phyloP scores from a whole-genome alignment of 1,140 invertebrate genomes.

The Coboldia fuscipes region DNA sequence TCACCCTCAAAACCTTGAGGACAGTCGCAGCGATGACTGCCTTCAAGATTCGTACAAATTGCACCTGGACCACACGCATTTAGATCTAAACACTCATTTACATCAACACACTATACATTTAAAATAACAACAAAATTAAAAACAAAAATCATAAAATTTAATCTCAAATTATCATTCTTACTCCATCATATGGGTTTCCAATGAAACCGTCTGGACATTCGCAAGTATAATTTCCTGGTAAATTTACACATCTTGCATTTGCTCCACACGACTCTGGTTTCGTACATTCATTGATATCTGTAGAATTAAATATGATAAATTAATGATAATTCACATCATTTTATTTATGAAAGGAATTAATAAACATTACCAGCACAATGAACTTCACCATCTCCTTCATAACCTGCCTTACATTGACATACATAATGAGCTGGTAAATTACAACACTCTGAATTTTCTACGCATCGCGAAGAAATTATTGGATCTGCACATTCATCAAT shows the following conservation, averaged over 20 bases:
- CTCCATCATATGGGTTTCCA: conserved; percentile 69
- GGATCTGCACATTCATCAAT: conserved; percentile 87
- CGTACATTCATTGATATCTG: conserved; percentile 74
- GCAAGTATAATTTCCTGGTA: conserved; percentile 74
- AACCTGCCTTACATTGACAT: conserved; percentile 82
- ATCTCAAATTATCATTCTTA: conserved; percentile 17
- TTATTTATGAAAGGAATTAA: conserved; percentile 1
- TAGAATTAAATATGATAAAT: conserved; percentile 7
- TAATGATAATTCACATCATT: background rate
- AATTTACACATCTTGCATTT: conserved; percentile 63
- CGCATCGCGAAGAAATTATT: conserved; percentile 54
- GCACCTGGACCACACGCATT: conserved; percentile 58
- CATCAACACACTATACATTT: conserved; percentile 51
- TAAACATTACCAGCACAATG: conserved; percentile 43
- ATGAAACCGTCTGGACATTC: conserved; percentile 58
- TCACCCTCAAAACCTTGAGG: conserved; percentile 58
- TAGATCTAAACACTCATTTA: conserved; percentile 52
- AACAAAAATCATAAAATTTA: conserved; percentile 1
- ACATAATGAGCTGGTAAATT: conserved; percentile 84
- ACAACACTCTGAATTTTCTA: conserved; percentile 81
- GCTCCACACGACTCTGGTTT: conserved; percentile 54
- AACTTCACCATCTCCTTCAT: conserved; percentile 68
- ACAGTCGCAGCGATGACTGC: conserved; percentile 62
- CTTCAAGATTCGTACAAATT: conserved; percentile 54
- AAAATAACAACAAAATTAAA: conserved; percentile 5